Evolutionary conservation across 2,113 vertebrate species (phyloP), one percentile per base, ranked within the genome.

Genomic region (Poeciliopsis turrubarensis): DNA sequence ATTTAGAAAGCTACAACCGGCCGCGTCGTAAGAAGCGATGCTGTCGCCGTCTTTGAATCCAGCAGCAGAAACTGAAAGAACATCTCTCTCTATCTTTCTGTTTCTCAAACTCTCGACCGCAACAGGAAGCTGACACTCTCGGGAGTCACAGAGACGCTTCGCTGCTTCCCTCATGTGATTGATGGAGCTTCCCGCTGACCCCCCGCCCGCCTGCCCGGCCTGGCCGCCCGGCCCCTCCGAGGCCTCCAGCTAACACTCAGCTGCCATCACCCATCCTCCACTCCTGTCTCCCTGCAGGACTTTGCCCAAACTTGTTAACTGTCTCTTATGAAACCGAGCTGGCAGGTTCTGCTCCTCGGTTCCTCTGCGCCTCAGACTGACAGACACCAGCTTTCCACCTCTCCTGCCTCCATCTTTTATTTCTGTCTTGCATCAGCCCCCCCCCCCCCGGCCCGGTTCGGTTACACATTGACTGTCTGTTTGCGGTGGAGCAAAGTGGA

Each of bases 91-190:
- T 4, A 4, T 69, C 72, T 73, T 25, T 79, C 70, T 71, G 62
- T 77, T 47, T 82, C 69, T 61, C 51, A 19, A 26, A 1, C 64
- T 78, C 60, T 82, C 27, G 14, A 82, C 63, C 87, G 84, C 83
- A 89, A 89, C 90, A 88, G 87, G 89, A 92, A 92, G 87, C 74
- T 65, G 79, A 80, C 80, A 68, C 78, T 85, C 79, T 80, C 73
- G 41, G 73, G 73, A 86, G 81, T 87, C 90, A 86, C 78, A 82
- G 85, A 89, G 88, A 83, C 4, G 65, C 77, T 83, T 70, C n/a
- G 73, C 78, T 71, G 75, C 77, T 74, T 79, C 85, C 79, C 72
- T 65, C 72, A 70, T 79, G 65, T 60, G 79, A 83, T 79, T 81
- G 79, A 88, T 88, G 86, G 73, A 60, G 47, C 31, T 51, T 73